A percentile compares a stretch with the other conserved stretches of the same genome.
phyloP scores from a whole-genome alignment of 2,113 vertebrate genomes.

The Choloepus hoffmanni region DNA sequence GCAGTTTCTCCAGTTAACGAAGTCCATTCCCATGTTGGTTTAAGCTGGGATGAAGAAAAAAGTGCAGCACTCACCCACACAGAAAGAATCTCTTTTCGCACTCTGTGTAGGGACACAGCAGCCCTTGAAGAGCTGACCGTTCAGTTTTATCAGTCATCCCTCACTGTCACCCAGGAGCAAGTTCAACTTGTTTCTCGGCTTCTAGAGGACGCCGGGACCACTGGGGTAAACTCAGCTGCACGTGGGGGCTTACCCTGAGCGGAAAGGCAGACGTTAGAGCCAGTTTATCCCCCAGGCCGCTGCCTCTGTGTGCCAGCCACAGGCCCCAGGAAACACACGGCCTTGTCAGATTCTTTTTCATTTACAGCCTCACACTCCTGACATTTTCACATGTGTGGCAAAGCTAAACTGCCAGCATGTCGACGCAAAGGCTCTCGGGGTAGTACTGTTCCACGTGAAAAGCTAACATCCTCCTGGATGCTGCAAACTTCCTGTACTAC shows the following conservation, averaged over 20 bases:
- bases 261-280: background rate
- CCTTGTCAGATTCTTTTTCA: background rate
- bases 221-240: background rate
- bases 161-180: background rate
- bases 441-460: rapidly evolving
- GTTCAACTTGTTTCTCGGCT: background rate
- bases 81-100: background rate
- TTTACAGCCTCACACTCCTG: background rate
- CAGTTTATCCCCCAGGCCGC: background rate
- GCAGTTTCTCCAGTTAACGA: rapidly evolving
- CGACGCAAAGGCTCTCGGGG: rapidly evolving
- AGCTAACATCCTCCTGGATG: background rate
- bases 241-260: background rate
- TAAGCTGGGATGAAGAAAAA: background rate
- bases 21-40: background rate
- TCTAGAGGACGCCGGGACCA: background rate
- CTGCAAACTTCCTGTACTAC: background rate
- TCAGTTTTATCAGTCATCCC: background rate
- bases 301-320: background rate
- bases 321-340: background rate
- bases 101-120: rapidly evolving
- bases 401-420: rapidly evolving
- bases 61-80: background rate
- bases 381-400: background rate
- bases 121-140: background rate